Conservation (phyloP, 2,888 invertebrate species). For the Drosophila stalkeri region DNA sequence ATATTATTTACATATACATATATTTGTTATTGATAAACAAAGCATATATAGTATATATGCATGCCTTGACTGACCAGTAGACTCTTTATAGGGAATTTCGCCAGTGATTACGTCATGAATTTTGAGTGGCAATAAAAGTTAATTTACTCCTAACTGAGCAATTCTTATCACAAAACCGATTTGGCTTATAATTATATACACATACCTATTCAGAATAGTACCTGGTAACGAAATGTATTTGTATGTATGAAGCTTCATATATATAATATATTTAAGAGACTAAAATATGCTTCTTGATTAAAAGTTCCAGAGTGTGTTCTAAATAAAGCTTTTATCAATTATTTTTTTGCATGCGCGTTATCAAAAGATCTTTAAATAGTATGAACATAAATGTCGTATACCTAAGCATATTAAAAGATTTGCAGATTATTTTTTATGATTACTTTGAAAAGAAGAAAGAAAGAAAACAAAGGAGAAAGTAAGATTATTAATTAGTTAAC, state of each 20-base stretch:
- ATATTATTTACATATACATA: not conserved
- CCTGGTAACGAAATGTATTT: not conserved
- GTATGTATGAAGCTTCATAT: not conserved
- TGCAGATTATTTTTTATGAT: too few relatives aligned
- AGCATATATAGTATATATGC: constrained; percentile 14
- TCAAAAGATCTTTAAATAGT: not conserved
- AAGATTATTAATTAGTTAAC: not conserved
- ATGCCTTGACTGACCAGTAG: not conserved
- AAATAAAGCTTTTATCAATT: not conserved
- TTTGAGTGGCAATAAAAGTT: not conserved
- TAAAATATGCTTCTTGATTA: not conserved
- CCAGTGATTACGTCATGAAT: constrained; percentile 19
- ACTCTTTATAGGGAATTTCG: not conserved
- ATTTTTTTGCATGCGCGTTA: not conserved
- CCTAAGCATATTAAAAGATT: not conserved
- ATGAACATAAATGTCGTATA: not conserved
- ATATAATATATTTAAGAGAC: not conserved
- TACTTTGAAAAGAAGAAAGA: not conserved
- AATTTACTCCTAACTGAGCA: not conserved
- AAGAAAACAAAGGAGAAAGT: not conserved
- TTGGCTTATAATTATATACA: not conserved
- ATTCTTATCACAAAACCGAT: constrained; percentile 36
- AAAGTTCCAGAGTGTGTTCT: not conserved
- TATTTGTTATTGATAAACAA: constrained; percentile 59
- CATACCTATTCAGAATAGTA: not conserved